Evolutionary conservation across 2,113 vertebrate genomes (phyloP), one percentile per base, ranked within the genome.

Genomic region (Malurus cyaneus): DNA sequence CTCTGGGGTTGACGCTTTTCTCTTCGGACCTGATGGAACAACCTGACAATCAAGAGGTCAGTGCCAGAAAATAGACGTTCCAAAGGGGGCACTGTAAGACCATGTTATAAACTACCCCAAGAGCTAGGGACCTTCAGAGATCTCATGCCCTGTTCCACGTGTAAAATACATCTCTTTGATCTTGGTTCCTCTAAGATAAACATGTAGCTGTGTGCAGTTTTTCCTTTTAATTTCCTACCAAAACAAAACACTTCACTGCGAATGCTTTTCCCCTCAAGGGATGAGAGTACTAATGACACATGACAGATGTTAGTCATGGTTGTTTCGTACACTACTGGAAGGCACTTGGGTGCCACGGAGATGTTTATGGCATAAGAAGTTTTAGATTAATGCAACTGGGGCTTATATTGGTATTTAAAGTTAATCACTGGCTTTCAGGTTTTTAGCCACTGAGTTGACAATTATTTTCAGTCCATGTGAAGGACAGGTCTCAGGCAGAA

Each of bases 301-400:
- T 84, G 96, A 91, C 83, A 93, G 84, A 95, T 94, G 84, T 94
- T 95, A 95, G 92, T 92, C 78, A 76, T 87, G 87, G 95, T 87
- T 46, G 23, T 70, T 93, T 92, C 3, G 4, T 91, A 50, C 34
- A 34, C 61, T 74, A 72, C 80, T 85, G 69, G 87, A 94, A 95
- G 93, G 80, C 78, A 82, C 57, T 87, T 94, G 53, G 57, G 79
- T 84, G 41, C 89, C 85, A 69, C 7, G 0, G 80, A 84, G 59
- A 91, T 89, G 73, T 87, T 95, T 87, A 81, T 87, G 56, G 70
- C 41, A 61, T 77, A 47, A 76, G 80, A 92, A 92, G 57, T 87
- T 93, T 89, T 64, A 93, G 53, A 93, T 78, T 95, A 92, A 85
- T 85, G 41, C 73, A 87, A 6, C 23, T 79, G 46, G 64, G 94